Base-by-base conservation (phyloP, 2,888 invertebrate species). In the Oligia fasciuncula region DNA sequence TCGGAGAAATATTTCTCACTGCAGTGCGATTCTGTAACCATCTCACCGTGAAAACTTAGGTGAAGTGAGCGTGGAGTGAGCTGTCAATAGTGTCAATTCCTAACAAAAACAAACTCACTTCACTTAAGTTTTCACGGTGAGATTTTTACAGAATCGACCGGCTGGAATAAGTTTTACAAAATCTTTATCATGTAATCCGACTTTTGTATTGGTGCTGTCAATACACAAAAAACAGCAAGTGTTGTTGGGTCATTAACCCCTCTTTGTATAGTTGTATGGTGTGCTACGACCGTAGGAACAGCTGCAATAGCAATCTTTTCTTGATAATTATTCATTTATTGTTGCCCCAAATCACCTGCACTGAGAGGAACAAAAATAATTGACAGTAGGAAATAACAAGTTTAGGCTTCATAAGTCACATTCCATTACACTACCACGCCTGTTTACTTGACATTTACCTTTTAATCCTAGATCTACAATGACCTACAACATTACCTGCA, bases 401-500 rank as follows among this genome's bases (percentile, higher is more conserved):
- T 23, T 70, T 4, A 11, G 14, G 43, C 5, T 46, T 19, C 46
- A 17, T 46, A 68, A 57, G 17, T 63, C 62, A 49, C 54, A 73
- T 80, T 80, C 80, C 62, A 80, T 4, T 5, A 17, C 2, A 62
- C 29, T 9, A 63, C 73, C 74, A 68, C 62, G 74, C 80, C 80
- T 57, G 46, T 63, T 80, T 63, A 49, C 40, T 49, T 80, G 68
- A 69, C 80, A 80, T 80, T 80, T 73, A 23, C 74, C 54, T n/a
- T 80, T 57, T 40, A 80, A 80, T 80, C 54, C 46, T 57, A 49
- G 4, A 69, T 80, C 54, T 63, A 40, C 1, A 80, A 54, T 63
- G 23, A 68, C 74, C 67, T 62, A 78, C 29, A 67, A 46, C 11
- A 62, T 46, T 19, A 46, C 23, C 23, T 29, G 6, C 65, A 51